Base-by-base conservation (phyloP, 2,113 vertebrate species). In the Phaethornis superciliosus region DNA sequence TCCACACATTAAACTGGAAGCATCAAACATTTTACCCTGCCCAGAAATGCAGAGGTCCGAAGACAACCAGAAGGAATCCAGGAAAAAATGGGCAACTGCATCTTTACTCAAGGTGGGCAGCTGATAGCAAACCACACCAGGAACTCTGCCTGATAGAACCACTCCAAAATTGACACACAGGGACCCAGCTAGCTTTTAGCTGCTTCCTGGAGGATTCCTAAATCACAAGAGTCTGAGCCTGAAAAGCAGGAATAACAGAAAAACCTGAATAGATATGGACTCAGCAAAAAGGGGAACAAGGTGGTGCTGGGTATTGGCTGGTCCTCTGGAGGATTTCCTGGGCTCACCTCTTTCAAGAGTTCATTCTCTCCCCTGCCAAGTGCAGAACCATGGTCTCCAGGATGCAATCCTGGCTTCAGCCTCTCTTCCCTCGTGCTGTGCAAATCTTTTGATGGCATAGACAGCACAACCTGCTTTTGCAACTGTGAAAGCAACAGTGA, bases 371-470 rank as follows among this genome's bases (percentile, higher is more conserved):
- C 94, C 51, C 55, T 95, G 35, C 60, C 67, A 85, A 92, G 88
- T 35, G 98, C 98, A 72, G 98, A 97, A 91, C 99, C 83, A 44
- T 97, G 98, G 67, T 98, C 96, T 60, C 98, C 98, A 4, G 99
- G 92, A 85, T 96, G 98, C 6, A 98, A 98, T 75, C 97, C 98
- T 77, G 97, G 98, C 95, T 98, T 99, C 75, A 98, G 76, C 49
- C 99, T 98, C 84, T 99, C 98, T 90, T 99, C 98, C 98, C 98
- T 98, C 67, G 98, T 85, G 40, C 94, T 97, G 75, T 98, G 98
- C 6, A 97, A 97, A 86, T 98, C 98, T 88, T 98, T 97, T 35
- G 98, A 98, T 47, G 95, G 98, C 81, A 98, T 94, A 87, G 98
- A 96, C 55, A 98, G 94, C 91, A 96, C 32, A 80, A 93, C 97